Evolutionary conservation across 2,113 vertebrate genomes (phyloP).

Genomic region (Bubo blakistoni): DNA sequence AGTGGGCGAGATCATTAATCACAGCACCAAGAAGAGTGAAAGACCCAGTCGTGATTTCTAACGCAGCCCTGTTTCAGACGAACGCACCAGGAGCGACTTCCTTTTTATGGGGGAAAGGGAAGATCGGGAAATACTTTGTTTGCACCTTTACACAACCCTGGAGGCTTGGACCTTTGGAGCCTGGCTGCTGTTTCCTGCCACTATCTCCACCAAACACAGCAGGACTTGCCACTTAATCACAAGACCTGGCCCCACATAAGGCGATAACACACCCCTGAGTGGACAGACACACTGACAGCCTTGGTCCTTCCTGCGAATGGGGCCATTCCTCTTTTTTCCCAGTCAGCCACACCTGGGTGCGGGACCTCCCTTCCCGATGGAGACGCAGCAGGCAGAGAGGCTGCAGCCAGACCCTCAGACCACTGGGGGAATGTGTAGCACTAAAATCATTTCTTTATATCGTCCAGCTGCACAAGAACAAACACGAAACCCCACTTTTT

Average conservation of each 20-base stretch:
- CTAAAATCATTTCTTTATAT: neutral
- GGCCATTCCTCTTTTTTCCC: no score
- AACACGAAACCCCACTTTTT: neutral
- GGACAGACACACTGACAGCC: neutral
- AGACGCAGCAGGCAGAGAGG: neutral
- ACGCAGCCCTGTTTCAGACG: accelerated
- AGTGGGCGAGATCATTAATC: neutral
- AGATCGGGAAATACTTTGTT: neutral
- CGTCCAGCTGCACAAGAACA: neutral
- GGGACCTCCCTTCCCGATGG: neutral
- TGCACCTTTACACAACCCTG: neutral
- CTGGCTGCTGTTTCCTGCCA: neutral
- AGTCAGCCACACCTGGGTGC: accelerated
- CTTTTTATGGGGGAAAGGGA: neutral
- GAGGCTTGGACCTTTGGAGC: neutral
- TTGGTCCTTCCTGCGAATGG: accelerated
- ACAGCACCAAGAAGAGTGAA: neutral
- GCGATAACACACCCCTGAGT: accelerated
- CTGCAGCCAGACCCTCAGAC: accelerated
- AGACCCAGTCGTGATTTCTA: neutral
- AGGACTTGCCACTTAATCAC: accelerated
- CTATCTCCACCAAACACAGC: neutral
- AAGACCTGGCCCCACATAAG: accelerated
- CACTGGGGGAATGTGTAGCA: accelerated
- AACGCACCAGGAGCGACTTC: neutral